These are phyloP conservation scores for Chaenocephalus aceratus DNA, from an alignment of 2,113 vertebrate species.

Conservation along the genomic window DNA sequence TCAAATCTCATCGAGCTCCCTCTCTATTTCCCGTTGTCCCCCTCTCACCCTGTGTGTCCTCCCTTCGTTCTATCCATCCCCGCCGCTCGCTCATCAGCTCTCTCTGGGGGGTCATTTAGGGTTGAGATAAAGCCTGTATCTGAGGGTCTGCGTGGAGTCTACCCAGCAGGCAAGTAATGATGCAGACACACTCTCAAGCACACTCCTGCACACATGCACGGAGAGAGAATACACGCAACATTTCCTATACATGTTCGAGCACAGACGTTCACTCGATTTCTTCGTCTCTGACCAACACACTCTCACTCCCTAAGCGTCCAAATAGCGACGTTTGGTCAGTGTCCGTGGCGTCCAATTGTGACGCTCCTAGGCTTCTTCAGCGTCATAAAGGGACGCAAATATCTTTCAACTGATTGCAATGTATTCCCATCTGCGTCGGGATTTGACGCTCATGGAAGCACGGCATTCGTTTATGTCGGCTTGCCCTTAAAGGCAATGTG, in stretches of 20 bases:
- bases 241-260: conserved; percentile 16
- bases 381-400: no score
- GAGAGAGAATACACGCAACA: conserved; percentile 24
- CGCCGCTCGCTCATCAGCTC: conserved; percentile 31
- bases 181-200: conserved; percentile 41
- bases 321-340: conserved; percentile 24
- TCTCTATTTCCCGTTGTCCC: background rate
- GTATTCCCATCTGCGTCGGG: no score
- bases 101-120: conserved; percentile 68
- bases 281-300: conserved; percentile 5
- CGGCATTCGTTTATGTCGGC: no score
- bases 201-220: background rate
- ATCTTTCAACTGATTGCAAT: no score
- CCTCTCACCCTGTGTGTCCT: background rate
- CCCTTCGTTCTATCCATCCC: background rate
- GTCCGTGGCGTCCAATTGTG: no score
- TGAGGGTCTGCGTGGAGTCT: conserved; percentile 46
- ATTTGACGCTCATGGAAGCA: no score
- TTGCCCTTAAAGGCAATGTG: no score
- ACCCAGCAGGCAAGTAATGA: conserved; percentile 64
- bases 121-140: conserved; percentile 56
- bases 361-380: no score
- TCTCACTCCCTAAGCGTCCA: no score
- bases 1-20: conserved; percentile 14
- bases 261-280: background rate